Percentiles rank a stretch among this genome's conserved stretches.
phyloP scores from a whole-genome alignment of 2,888 invertebrate genomes.

The Caenorhabditis sp. region DNA sequence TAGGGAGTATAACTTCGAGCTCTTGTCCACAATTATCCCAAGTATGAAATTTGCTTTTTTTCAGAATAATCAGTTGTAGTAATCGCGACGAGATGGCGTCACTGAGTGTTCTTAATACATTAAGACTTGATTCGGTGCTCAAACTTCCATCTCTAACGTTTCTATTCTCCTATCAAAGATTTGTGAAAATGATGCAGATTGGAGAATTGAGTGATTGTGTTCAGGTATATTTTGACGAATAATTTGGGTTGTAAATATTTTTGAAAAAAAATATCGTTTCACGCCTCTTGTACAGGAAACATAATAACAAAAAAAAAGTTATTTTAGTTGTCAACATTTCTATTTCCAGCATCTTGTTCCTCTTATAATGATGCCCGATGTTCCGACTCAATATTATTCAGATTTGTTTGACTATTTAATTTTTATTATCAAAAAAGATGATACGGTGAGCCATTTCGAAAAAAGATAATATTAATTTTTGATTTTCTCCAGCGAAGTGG shows the following conservation, averaged over 20 bases:
- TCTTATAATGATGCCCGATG: constrained; percentile 39
- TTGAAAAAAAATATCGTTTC: too few species aligned
- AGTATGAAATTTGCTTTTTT: too few species aligned
- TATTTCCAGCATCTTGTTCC: constrained; percentile 30
- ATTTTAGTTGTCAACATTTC: too few species aligned
- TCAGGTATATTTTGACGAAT: not conserved
- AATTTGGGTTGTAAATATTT: not conserved
- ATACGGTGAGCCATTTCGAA: not conserved
- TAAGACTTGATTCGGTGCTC: constrained; percentile 19
- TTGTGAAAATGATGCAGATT: constrained; percentile 36
- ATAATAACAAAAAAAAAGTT: too few species aligned
- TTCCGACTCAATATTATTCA: constrained; percentile 41
- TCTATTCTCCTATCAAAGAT: constrained; percentile 40
- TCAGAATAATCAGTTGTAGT: constrained; percentile 36
- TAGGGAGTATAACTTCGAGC: too few species aligned
- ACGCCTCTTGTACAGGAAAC: too few species aligned
- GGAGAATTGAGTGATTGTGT: constrained; percentile 37
- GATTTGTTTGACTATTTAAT: constrained; percentile 44
- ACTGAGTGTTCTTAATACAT: constrained; percentile 19
- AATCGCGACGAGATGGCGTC: constrained; percentile 33
- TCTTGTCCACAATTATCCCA: too few species aligned
- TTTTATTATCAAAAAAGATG: constrained; percentile 33
- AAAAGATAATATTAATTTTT: not conserved
- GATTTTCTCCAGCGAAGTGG: constrained; percentile 17
- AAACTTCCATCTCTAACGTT: constrained; percentile 42